A percentile compares a stretch with the other conserved stretches of the same genome.
Conservation (phyloP, 2,113 vertebrate species). For the Hemiprocne comata region DNA sequence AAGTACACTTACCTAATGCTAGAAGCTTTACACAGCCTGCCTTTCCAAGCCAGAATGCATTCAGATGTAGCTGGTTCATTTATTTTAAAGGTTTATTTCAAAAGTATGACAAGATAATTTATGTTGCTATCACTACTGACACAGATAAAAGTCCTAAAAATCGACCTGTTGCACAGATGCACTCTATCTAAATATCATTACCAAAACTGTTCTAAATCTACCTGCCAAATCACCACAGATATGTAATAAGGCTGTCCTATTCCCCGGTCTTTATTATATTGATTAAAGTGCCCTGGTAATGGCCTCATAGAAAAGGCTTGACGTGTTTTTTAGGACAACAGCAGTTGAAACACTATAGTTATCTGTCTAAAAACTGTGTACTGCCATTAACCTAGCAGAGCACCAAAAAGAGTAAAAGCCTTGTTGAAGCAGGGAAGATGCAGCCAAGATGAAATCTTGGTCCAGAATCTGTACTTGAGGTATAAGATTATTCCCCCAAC, state of each 20-base stretch:
- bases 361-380: not conserved
- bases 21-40: not conserved
- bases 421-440: not conserved
- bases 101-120: not conserved
- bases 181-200: not conserved
- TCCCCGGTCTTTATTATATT: not conserved
- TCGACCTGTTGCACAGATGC: not conserved
- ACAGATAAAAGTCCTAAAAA: not conserved
- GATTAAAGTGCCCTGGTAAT: not conserved
- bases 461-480: not conserved
- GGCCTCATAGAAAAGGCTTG: not conserved
- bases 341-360: not conserved
- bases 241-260: not conserved
- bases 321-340: not conserved
- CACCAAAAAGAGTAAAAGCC: not conserved
- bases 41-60: constrained; percentile 6
- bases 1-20: not conserved
- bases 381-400: not conserved
- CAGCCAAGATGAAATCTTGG: not conserved
- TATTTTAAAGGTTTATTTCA: constrained; percentile 3
- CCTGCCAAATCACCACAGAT: not conserved
- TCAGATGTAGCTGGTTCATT: not conserved
- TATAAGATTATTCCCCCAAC: not conserved
- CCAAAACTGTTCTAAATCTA: not conserved
- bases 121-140: not conserved